phyloP scores from a whole-genome alignment of 2,888 invertebrate species.

The Amiota minor region DNA sequence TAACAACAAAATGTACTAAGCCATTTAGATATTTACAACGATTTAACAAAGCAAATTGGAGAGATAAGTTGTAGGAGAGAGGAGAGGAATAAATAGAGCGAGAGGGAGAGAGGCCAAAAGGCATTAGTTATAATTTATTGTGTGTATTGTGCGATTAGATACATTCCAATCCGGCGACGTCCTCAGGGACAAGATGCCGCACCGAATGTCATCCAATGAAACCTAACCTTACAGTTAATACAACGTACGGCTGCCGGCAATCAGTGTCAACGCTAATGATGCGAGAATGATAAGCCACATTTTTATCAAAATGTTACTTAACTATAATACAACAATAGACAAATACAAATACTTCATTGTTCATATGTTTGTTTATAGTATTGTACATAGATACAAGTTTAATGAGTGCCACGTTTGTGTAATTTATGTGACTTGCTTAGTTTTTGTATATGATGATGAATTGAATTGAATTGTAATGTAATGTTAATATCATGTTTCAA shows the following conservation, averaged over 20 bases:
- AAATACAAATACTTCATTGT: constrained; percentile 13
- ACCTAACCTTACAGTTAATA: not conserved
- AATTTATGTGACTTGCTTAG: not conserved
- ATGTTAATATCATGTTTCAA: constrained; percentile 36
- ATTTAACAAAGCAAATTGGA: not conserved
- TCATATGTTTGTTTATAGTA: not conserved
- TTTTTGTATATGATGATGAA: not conserved
- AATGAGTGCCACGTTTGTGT: not conserved
- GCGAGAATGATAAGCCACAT: constrained; percentile 50
- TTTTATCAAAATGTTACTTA: constrained; percentile 13
- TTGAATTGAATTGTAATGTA: not conserved
- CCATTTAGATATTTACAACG: constrained; percentile 27
- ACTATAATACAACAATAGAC: not conserved
- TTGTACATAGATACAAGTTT: not conserved
- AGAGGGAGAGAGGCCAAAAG: not conserved
- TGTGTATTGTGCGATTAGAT: not conserved
- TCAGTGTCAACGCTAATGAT: constrained; percentile 52
- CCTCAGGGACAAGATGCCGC: not conserved
- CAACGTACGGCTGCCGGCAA: constrained; percentile 29
- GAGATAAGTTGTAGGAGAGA: not conserved
- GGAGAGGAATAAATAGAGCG: not conserved
- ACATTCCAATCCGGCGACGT: not conserved
- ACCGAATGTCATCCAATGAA: too few relatives aligned
- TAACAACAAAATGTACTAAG: not conserved
- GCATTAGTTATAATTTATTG: not conserved